Evolutionary conservation across 2,113 vertebrate genomes (phyloP), one percentile per base, ranked within the genome.

Genomic region (Silurus glanis): DNA sequence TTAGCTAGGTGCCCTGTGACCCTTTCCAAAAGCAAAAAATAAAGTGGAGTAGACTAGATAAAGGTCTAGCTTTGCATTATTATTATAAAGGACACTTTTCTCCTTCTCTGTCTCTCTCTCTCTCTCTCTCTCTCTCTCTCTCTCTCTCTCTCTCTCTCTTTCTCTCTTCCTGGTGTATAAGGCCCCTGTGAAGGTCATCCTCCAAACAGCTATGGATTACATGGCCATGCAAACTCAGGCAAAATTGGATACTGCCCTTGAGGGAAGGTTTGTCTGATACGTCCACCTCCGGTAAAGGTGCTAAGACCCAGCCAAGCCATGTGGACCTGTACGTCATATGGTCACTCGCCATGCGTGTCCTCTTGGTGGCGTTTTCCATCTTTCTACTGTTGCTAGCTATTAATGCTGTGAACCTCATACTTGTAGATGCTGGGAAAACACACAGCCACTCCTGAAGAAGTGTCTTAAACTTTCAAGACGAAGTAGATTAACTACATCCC

Each of bases 201-300:
- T 92, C 91, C 94, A 92, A 89, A 91, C 92, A 94, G 93, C 93
- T 92, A 94, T 94, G 92, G 93, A 94, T 95, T 95, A 94, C 94
- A 94, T 89, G 86, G 91, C 71, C 89, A 21, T 62, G 91, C 94
- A 94, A 86, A 93, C 92, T 88, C 91, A 92, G 90, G 94, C 95
- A 94, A 91, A 95, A 95, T 93, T 91, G 85, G 92, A 95, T 91
- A 94, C 91, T 80, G 92, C 89, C 93, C 94, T 92, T 92, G 91
- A 92, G 89, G 89, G 79, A 88, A 92, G 90, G n/a, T 88, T 86
- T 87, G 55, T 19, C 75, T 47, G 83, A 87, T 53, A 19, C 14
- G 1, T 88, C 82, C 86, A 72, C 83, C 88, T 87, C 82, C 62
- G 82, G 62, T 25, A 21, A 83, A 84, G 84, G 86, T 78, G 80